Evolutionary conservation across 2,888 invertebrate genomes (phyloP), one percentile per base, ranked within the genome.

Genomic region (Sinelater perroti): DNA sequence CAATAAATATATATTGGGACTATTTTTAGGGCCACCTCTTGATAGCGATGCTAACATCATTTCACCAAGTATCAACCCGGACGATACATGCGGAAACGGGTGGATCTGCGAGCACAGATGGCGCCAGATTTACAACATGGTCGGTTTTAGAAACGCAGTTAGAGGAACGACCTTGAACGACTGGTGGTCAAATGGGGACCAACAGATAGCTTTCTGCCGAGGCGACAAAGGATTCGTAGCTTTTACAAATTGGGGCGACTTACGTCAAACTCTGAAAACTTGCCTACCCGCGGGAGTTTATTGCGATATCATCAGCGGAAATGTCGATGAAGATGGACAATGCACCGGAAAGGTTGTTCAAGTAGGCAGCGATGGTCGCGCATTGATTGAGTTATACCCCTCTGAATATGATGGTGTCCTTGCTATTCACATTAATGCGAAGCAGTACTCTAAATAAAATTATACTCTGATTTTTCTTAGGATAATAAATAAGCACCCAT

Each of bases 81-180:
- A 91, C 58, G 78, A 80, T 0, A 79, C 81, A 0, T 93, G 92
- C 70, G 82, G 81, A 0, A 85, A 86, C 63, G 91, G 90, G 1
- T 93, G 91, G 90, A 77, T 92, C 0, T 93, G 93, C 69, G 93
- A 95, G 75, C 90, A 94, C 77, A 83, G 93, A 17, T 93, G 93
- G 93, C 81, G 88, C 1, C 88, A 90, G 72, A 90, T 93, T 67
- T 88, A 79, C 79, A 84, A 86, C 62, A 93, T 93, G 93, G 87
- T 90, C 0, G 82, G 76, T 1, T 93, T 93, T 75, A 85, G 89
- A 61, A 91, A 91, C 69, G 82, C 81, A 0, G 91, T 85, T 0
- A 81, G 81, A 6, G 82, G 78, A 17, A 84, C 87, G 0, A 75
- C 67, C 0, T 1, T 89, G 0, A 80, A 78, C 18, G 82, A 84